phyloP scores from a whole-genome alignment of 2,888 invertebrate genomes.

The Brenthis hecate region DNA sequence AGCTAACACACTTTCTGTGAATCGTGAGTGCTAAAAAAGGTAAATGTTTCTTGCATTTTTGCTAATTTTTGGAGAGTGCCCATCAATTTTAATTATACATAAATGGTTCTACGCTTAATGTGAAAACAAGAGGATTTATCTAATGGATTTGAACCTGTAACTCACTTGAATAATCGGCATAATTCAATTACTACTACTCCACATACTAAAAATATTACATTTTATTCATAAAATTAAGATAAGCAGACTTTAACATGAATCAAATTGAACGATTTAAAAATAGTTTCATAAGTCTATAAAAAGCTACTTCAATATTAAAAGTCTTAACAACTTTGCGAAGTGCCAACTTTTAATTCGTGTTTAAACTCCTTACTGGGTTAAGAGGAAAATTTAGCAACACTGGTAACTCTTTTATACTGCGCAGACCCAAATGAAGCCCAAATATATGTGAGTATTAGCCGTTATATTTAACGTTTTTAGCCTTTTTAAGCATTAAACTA shows the following conservation, averaged over 20 bases:
- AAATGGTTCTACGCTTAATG: too few species aligned
- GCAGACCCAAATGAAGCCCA: background rate
- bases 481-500: too few species aligned
- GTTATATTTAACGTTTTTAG: too few species aligned
- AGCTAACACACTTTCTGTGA: too few species aligned
- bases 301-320: slow-evolving; percentile 19
- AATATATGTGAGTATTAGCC: too few species aligned
- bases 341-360: slow-evolving; percentile 27
- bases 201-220: background rate
- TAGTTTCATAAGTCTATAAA: slow-evolving; percentile 23
- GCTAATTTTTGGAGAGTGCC: background rate
- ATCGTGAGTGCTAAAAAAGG: too few species aligned
- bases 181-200: too few species aligned
- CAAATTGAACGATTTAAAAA: slow-evolving; percentile 17
- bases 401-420: slow-evolving; percentile 13
- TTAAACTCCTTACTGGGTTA: slow-evolving; percentile 24
- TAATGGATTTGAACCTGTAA: background rate
- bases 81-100: background rate
- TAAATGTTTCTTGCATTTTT: too few species aligned
- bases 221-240: background rate
- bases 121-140: too few species aligned
- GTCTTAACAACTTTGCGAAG: slow-evolving; percentile 23
- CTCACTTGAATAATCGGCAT: background rate
- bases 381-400: slow-evolving; percentile 7
- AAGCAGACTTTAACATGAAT: slow-evolving; percentile 10